These are phyloP conservation scores for Perca flavescens DNA, from an alignment of 2,113 vertebrate species.

Conservation along the genomic window DNA sequence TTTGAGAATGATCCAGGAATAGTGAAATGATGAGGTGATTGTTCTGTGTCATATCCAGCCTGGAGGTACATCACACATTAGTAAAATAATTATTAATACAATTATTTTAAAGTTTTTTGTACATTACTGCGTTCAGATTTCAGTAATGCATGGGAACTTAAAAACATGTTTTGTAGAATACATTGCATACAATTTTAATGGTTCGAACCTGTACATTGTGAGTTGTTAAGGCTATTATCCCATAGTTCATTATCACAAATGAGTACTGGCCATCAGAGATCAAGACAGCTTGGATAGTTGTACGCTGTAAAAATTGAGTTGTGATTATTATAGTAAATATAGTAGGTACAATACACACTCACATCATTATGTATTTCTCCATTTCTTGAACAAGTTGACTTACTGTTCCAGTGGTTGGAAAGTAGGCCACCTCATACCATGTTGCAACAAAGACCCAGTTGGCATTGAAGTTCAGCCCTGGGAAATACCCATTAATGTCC, in stretches of 20 bases:
- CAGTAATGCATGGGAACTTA: background rate
- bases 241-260: slow-evolving; percentile 80
- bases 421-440: slow-evolving; percentile 82
- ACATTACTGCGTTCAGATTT: background rate
- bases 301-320: slow-evolving; percentile 42
- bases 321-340: background rate
- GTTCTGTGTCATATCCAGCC: slow-evolving; percentile 73
- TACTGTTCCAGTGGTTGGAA: slow-evolving; percentile 9
- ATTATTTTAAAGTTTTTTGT: background rate
- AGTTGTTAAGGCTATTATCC: background rate
- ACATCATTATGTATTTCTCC: background rate
- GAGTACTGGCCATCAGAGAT: slow-evolving; percentile 58
- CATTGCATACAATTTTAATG: background rate
- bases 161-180: accelerated
- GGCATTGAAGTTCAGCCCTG: slow-evolving; percentile 1
- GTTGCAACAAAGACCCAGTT: slow-evolving; percentile 79
- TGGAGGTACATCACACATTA: slow-evolving; percentile 19
- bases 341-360: background rate
- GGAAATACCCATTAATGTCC: slow-evolving; percentile 77
- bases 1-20: slow-evolving; percentile 57
- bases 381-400: slow-evolving; percentile 43
- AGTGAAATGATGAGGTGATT: slow-evolving; percentile 46
- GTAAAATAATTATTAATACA: background rate
- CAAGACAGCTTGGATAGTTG: slow-evolving; percentile 76
- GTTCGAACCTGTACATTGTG: slow-evolving; percentile 38